Percentiles rank a stretch among this genome's conserved stretches.
These are phyloP conservation scores for Dendroctonus ponderosae DNA, from an alignment of 1,140 invertebrate genomes.

Conservation along the genomic window DNA sequence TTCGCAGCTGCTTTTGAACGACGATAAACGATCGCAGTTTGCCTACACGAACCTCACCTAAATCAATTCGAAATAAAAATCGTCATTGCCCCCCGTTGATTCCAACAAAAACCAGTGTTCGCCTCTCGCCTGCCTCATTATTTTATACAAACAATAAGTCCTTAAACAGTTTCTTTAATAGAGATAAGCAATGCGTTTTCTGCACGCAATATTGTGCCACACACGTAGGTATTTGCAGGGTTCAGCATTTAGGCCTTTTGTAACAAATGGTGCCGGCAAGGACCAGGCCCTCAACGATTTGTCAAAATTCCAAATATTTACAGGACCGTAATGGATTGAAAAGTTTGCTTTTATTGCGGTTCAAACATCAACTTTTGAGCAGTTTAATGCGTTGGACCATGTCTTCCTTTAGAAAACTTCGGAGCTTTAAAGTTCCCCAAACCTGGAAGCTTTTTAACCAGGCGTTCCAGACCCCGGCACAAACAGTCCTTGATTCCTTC, in stretches of 20 bases:
- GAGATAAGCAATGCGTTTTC: background rate
- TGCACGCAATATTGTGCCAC: background rate
- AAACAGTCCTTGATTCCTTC: no score
- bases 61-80: slow-evolving; percentile 7
- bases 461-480: no score
- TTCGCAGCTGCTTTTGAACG: no score
- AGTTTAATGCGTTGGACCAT: no score
- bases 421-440: no score
- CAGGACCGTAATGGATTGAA: background rate
- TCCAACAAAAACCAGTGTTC: slow-evolving; percentile 13
- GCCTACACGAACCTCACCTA: background rate
- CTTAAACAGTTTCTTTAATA: slow-evolving; percentile 6
- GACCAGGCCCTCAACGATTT: background rate
- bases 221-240: background rate
- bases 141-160: slow-evolving; percentile 16
- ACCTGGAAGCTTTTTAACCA: no score
- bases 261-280: background rate
- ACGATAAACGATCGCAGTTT: no score
- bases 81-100: slow-evolving; percentile 2
- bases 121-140: slow-evolving; percentile 13
- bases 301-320: background rate
- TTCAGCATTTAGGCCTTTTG: background rate
- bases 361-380: no score
- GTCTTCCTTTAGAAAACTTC: no score
- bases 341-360: background rate